phyloP scores from a whole-genome alignment of 1,140 invertebrate genomes.

The Drosophila arawakana region DNA sequence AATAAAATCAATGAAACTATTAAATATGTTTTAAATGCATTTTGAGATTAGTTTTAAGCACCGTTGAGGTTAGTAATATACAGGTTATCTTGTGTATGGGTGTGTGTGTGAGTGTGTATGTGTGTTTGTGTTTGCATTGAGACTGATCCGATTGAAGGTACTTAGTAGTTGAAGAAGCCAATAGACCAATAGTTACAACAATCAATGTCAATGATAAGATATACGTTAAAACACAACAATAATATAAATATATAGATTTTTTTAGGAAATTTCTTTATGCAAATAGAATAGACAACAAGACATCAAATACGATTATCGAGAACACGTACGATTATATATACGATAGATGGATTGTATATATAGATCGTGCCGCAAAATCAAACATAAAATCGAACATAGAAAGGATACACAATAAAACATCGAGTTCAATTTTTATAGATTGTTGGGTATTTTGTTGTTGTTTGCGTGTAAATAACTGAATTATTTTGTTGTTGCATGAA shows the following conservation, averaged over 20 bases:
- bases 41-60: constrained; percentile 23
- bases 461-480: constrained; percentile 48
- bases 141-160: constrained; percentile 35
- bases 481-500: constrained; percentile 43
- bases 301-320: constrained; percentile 66
- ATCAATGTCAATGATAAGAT: constrained; percentile 57
- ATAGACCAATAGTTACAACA: constrained; percentile 70
- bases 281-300: constrained; percentile 67
- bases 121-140: constrained; percentile 31
- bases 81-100: constrained; percentile 27
- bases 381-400: constrained; percentile 62
- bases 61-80: constrained; percentile 32
- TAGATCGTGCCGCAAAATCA: constrained; percentile 48
- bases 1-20: constrained; percentile 15
- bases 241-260: constrained; percentile 33
- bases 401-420: constrained; percentile 61
- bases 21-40: constrained; percentile 12
- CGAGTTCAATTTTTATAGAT: constrained; percentile 58
- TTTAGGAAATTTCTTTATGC: constrained; percentile 62
- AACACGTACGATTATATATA: constrained; percentile 49
- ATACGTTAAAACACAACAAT: constrained; percentile 69
- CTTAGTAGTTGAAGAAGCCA: constrained; percentile 56
- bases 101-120: constrained; percentile 41
- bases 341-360: constrained; percentile 59
- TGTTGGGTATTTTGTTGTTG: constrained; percentile 18